Conservation (phyloP, 1,140 invertebrate genomes). For the Nylanderia fulva region DNA sequence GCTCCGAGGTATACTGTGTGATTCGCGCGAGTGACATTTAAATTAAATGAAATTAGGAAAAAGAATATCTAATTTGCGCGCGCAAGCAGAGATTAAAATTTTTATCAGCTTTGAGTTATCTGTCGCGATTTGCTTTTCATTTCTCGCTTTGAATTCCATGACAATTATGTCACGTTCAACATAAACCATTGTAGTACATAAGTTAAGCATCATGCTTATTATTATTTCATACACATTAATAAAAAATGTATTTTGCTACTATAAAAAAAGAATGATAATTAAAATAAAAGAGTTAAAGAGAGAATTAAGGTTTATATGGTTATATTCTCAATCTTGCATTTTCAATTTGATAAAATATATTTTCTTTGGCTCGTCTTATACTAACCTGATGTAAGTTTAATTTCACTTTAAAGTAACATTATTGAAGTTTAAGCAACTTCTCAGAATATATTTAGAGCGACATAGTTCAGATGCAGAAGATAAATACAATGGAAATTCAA, state of each 20-base stretch:
- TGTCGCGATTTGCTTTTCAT: constrained; percentile 45
- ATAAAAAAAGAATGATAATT: no score
- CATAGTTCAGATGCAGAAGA: constrained; percentile 30
- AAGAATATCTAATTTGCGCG: constrained; percentile 12
- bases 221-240: neutral
- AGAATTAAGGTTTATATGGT: no score
- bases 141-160: constrained; percentile 46
- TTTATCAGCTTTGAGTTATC: constrained; percentile 40
- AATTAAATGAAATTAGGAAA: constrained; percentile 46
- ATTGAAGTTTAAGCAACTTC: constrained; percentile 6
- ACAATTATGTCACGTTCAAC: constrained; percentile 30
- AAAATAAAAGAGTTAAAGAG: no score
- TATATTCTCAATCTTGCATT: no score
- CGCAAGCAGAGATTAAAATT: constrained; percentile 39
- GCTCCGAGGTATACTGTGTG: neutral
- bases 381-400: neutral
- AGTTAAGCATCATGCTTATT: constrained; percentile 2
- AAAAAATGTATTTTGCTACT: no score
- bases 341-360: no score
- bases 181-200: neutral
- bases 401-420: constrained; percentile 23
- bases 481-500: constrained; percentile 56
- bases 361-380: neutral
- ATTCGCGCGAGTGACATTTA: constrained; percentile 32
- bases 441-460: constrained; percentile 36